These are phyloP conservation scores for Cyclophora punctaria DNA, from an alignment of 2,888 invertebrate genomes.

Conservation along the genomic window DNA sequence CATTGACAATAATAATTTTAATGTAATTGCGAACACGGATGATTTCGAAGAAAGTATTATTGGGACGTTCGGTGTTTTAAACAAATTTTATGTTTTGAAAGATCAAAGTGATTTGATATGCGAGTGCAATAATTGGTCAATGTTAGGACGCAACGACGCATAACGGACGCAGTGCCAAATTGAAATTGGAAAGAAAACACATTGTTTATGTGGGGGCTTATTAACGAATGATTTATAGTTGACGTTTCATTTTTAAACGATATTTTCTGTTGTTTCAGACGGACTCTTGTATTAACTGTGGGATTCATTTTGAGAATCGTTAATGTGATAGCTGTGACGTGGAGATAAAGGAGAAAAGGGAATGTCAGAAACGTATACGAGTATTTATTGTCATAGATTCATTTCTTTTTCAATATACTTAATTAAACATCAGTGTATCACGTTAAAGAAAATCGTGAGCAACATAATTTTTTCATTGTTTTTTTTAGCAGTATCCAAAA, in stretches of 20 bases:
- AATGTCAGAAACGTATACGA: no score
- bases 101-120: constrained; percentile 44
- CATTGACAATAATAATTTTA: constrained; percentile 7
- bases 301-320: no score
- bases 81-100: constrained; percentile 35
- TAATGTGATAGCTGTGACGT: no score
- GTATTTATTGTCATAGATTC: no score
- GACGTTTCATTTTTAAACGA: constrained; percentile 35
- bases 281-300: neutral
- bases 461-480: constrained; percentile 11
- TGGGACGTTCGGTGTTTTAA: constrained; percentile 29
- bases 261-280: constrained; percentile 28
- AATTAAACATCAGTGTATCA: no score
- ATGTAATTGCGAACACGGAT: constrained; percentile 19
- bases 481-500: neutral
- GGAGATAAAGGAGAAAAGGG: no score
- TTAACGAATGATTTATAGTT: constrained; percentile 58
- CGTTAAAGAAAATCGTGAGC: neutral
- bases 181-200: constrained; percentile 46
- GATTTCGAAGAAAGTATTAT: constrained; percentile 30
- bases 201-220: constrained; percentile 58
- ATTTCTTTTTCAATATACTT: no score
- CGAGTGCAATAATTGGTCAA: constrained; percentile 45
- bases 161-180: constrained; percentile 47
- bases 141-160: constrained; percentile 39